Percentiles rank a stretch among this genome's conserved stretches.
Evolutionary conservation across 2,888 invertebrate genomes (phyloP).

Genomic region (Laothoe populi): DNA sequence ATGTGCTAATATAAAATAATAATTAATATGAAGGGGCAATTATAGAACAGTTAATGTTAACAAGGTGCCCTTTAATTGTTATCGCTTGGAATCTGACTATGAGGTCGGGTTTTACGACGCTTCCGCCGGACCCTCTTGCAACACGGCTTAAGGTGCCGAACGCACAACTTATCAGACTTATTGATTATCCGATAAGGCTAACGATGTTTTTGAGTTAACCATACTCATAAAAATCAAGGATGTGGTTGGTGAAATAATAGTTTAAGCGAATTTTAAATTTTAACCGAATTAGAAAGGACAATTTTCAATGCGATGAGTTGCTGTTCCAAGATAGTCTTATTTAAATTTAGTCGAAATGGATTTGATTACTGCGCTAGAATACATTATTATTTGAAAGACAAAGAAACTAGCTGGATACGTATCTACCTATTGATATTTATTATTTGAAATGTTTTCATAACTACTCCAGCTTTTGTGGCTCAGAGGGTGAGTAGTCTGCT

Average conservation of each 20-base stretch:
- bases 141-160: constrained; percentile 59
- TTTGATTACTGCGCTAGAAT: no score
- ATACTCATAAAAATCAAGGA: constrained; percentile 19
- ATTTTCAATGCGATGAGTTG: no score
- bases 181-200: constrained; percentile 35
- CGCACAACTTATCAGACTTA: constrained; percentile 44
- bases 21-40: constrained; percentile 71
- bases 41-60: constrained; percentile 79
- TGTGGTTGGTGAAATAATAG: not conserved
- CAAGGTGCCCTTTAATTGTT: constrained; percentile 79
- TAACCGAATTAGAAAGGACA: not conserved
- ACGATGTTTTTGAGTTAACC: constrained; percentile 34
- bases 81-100: constrained; percentile 73
- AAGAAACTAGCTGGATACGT: no score
- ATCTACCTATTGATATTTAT: no score
- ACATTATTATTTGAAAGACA: no score
- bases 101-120: constrained; percentile 71
- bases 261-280: not conserved
- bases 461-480: no score
- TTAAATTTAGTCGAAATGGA: no score
- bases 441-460: no score
- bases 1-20: constrained; percentile 53
- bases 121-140: constrained; percentile 72
- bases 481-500: no score
- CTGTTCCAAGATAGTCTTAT: no score